Conservation (phyloP, 2,888 invertebrate species). For the Teinopalpus imperialis region DNA sequence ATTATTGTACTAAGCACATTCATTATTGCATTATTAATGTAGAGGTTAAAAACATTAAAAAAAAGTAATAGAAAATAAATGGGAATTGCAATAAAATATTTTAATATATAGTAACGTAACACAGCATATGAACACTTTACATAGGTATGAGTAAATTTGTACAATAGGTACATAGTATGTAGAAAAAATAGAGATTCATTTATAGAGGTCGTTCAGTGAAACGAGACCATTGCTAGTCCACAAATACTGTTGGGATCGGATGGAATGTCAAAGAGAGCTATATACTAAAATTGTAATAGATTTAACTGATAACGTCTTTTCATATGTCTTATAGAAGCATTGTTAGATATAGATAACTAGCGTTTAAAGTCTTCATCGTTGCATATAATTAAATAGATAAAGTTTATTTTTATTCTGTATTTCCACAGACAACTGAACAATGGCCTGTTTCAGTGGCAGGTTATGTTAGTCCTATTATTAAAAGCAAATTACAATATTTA, state of each 20-base stretch:
- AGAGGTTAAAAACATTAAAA: conserved; percentile 25
- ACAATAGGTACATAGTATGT: conserved; percentile 76
- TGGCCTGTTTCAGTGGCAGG: conserved; percentile 78
- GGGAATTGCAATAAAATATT: conserved; percentile 25
- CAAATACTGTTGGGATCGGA: conserved; percentile 12
- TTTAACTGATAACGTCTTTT: neutral
- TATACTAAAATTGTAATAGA: conserved; percentile 7
- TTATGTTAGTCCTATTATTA: conserved; percentile 65
- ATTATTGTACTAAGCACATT: conserved; percentile 42
- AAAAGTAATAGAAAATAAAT: conserved; percentile 27
- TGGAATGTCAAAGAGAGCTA: conserved; percentile 8
- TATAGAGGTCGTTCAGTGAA: conserved; percentile 79
- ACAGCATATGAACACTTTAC: conserved; percentile 71
- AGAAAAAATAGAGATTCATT: conserved; percentile 82
- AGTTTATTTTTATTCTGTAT: conserved; percentile 10
- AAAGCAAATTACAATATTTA: conserved; percentile 80
- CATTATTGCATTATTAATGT: conserved; percentile 19
- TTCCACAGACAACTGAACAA: conserved; percentile 50
- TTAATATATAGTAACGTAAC: conserved; percentile 46
- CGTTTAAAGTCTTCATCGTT: conserved; percentile 6
- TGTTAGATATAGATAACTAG: conserved; percentile 2
- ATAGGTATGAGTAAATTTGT: conserved; percentile 74
- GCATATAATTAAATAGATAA: conserved; percentile 2
- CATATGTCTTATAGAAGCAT: conserved; percentile 1
- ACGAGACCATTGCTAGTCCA: conserved; percentile 69